Evolutionary conservation across 2,888 invertebrate species (phyloP).

Genomic region (Drosophila hamatofila): DNA sequence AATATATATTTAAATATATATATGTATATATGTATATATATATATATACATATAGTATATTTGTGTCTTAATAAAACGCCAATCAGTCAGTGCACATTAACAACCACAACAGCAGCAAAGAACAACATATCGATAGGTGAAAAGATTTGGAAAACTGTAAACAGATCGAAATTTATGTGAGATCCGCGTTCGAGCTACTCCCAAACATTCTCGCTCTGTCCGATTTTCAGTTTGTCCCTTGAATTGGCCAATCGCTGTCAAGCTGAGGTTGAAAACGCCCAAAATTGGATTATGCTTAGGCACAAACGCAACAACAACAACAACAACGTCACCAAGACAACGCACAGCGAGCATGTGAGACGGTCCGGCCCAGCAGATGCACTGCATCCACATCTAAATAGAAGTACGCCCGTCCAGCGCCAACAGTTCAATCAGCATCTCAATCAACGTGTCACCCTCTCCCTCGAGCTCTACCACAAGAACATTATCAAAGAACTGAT

Average conservation of each 20-base stretch:
- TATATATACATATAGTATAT: not conserved
- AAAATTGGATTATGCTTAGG: constrained; percentile 83
- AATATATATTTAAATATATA: constrained; percentile 27
- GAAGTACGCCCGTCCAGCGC: constrained; percentile 35
- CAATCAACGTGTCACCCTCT: constrained; percentile 70
- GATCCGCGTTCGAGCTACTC: constrained; percentile 1
- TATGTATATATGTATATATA: constrained; percentile 3
- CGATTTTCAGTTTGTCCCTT: constrained; percentile 6
- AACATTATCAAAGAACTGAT: constrained; percentile 73
- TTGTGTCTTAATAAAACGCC: constrained; percentile 17
- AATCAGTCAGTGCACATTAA: constrained; percentile 33
- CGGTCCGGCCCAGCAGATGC: constrained; percentile 48
- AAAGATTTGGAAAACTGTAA: not conserved
- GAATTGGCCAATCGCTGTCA: constrained; percentile 33
- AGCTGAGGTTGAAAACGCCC: constrained; percentile 58
- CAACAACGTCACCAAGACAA: constrained; percentile 32
- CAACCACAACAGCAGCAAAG: constrained; percentile 5
- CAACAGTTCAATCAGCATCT: constrained; percentile 66
- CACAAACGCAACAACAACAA: constrained; percentile 61
- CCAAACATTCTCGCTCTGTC: not conserved
- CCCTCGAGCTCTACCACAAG: constrained; percentile 76
- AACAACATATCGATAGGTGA: constrained; percentile 29
- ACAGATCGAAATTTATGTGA: constrained; percentile 28
- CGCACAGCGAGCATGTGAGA: constrained; percentile 74
- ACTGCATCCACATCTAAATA: constrained; percentile 31